Evolutionary conservation across 2,888 invertebrate genomes (phyloP).

Genomic region (Mythimna pallens): DNA sequence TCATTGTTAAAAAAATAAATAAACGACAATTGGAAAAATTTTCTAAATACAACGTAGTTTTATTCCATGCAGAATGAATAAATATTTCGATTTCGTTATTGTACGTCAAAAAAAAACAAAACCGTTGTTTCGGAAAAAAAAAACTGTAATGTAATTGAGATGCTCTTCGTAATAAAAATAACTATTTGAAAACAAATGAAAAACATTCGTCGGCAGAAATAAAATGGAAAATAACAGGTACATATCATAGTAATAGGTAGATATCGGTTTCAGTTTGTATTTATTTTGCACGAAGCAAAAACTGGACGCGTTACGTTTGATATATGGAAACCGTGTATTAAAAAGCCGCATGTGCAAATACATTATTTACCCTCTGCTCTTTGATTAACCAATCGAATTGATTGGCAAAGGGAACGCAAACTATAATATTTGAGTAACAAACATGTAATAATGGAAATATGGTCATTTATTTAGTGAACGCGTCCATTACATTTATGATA

Average conservation of each 20-base stretch:
- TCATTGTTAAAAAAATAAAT: conserved; percentile 6
- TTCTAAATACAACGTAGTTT: conserved; percentile 10
- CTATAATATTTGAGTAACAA: conserved; percentile 50
- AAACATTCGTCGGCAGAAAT: conserved; percentile 27
- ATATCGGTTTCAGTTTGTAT: conserved; percentile 31
- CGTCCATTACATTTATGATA: background rate
- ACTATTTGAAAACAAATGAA: conserved; percentile 46
- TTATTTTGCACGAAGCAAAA: conserved; percentile 37
- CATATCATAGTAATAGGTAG: background rate
- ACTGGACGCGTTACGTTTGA: conserved; percentile 28
- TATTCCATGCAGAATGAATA: conserved; percentile 15
- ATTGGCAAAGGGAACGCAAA: conserved; percentile 47
- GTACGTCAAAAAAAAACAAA: conserved; percentile 21
- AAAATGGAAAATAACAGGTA: conserved; percentile 35
- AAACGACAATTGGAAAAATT: background rate
- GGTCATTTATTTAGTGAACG: background rate
- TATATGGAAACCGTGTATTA: conserved; percentile 41
- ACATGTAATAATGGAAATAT: conserved; percentile 17
- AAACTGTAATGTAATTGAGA: conserved; percentile 39
- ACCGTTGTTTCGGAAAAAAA: conserved; percentile 12
- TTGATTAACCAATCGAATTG: conserved; percentile 56
- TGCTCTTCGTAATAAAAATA: conserved; percentile 48
- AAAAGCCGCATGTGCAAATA: conserved; percentile 40
- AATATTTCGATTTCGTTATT: conserved; percentile 26
- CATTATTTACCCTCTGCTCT: conserved; percentile 43